phyloP scores from a whole-genome alignment of 2,797 vertebrate species.

The Hoplostethus mediterraneus region DNA sequence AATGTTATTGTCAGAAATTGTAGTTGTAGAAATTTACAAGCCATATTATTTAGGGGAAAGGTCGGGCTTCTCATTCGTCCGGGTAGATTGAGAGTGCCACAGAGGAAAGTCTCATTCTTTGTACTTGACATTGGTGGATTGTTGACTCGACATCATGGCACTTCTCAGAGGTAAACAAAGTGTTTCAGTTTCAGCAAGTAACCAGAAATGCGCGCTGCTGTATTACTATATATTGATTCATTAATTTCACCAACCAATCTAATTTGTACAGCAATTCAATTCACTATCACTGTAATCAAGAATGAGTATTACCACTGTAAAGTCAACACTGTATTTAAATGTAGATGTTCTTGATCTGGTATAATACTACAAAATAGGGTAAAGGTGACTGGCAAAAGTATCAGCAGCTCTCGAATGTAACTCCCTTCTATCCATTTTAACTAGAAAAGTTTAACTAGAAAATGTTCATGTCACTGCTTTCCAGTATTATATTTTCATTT shows the following conservation, averaged over 20 bases:
- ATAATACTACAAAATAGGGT: constrained; percentile 12
- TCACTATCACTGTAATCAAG: neutral
- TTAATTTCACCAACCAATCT: neutral
- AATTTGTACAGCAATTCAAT: neutral
- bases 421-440: too few relatives aligned
- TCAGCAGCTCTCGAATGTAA: too few relatives aligned
- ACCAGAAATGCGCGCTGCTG: neutral
- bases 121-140: constrained; percentile 17
- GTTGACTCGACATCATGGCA: constrained; percentile 69
- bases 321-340: neutral
- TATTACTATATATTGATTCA: neutral
- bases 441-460: too few relatives aligned
- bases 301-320: neutral
- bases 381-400: constrained; percentile 49
- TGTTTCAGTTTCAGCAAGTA: neutral
- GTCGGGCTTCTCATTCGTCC: constrained; percentile 38
- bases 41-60: constrained; percentile 72
- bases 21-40: neutral
- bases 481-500: too few relatives aligned
- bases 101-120: neutral
- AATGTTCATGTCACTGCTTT: too few relatives aligned
- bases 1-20: constrained; percentile 42
- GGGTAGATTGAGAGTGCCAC: neutral
- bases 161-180: constrained; percentile 82
- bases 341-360: neutral